Evolutionary conservation across 2,888 invertebrate genomes (phyloP).

Genomic region (Syrista parreyssii): DNA sequence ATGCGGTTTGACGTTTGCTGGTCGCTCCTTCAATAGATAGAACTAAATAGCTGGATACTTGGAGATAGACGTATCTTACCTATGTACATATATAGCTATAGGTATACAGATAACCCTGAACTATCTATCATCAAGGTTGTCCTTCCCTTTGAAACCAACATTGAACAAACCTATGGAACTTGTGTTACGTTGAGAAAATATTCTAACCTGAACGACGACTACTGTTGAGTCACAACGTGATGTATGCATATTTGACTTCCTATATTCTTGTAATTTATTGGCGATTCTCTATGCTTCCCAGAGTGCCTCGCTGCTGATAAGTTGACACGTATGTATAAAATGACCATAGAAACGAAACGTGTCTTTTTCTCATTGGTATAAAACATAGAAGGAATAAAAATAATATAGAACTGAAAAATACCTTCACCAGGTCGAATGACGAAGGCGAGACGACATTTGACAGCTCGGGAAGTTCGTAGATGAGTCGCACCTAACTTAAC

Average conservation of each 20-base stretch:
- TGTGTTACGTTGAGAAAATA: background rate
- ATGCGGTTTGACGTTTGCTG: background rate
- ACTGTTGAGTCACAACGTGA: background rate
- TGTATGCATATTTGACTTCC: no score
- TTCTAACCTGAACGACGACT: background rate
- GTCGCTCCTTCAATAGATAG: background rate
- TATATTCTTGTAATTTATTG: no score
- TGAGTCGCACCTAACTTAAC: no score
- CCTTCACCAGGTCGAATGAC: background rate
- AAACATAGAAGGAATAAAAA: background rate
- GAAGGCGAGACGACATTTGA: no score
- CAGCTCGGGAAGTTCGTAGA: no score
- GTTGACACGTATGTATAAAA: no score
- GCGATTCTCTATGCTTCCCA: background rate
- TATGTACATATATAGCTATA: background rate
- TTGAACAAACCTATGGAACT: background rate
- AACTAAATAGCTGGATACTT: background rate
- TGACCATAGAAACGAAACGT: no score
- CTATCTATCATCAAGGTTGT: background rate
- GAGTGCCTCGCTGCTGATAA: background rate
- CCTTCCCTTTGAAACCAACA: background rate
- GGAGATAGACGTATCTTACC: background rate
- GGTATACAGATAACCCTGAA: background rate
- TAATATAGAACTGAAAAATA: background rate
- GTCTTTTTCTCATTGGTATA: no score